These are phyloP conservation scores for Cybosia mesomella DNA, from an alignment of 2,888 invertebrate genomes.

Conservation along the genomic window DNA sequence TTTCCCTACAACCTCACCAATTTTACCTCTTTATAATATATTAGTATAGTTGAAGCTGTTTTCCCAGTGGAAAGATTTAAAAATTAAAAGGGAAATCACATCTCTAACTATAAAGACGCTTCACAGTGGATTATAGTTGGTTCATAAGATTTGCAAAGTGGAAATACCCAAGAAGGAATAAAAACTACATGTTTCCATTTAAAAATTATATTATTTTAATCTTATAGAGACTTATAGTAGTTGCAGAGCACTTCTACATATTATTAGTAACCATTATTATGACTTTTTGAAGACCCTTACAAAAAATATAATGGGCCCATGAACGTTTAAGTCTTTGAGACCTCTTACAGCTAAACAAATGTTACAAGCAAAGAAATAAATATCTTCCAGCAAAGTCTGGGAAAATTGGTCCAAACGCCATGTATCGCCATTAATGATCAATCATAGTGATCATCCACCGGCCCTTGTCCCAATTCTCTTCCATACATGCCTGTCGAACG, in stretches of 20 bases:
- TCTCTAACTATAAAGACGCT: too few relatives aligned
- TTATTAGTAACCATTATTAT: conserved; percentile 35
- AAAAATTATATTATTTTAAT: conserved; percentile 45
- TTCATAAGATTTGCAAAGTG: not conserved
- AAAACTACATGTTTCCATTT: not conserved
- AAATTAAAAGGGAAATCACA: too few relatives aligned
- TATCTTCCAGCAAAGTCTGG: conserved; percentile 6
- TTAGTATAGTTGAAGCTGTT: too few relatives aligned
- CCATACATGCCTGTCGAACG: too few relatives aligned
- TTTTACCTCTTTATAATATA: too few relatives aligned
- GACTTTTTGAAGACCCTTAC: conserved; percentile 35
- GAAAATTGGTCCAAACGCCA: not conserved
- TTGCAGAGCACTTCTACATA: conserved; percentile 45
- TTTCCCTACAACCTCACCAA: too few relatives aligned
- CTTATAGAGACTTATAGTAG: conserved; percentile 52
- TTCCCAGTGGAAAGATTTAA: too few relatives aligned
- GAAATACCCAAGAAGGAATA: not conserved
- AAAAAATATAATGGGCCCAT: conserved; percentile 15
- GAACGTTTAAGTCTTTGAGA: conserved; percentile 47
- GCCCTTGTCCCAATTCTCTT: too few relatives aligned
- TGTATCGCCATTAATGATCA: not conserved
- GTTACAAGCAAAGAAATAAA: conserved; percentile 28
- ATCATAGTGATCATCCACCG: too few relatives aligned
- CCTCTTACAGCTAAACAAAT: conserved; percentile 44
- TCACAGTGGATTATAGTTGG: too few relatives aligned